A percentile compares a stretch with the other conserved stretches of the same genome.
phyloP scores from a whole-genome alignment of 2,888 invertebrate genomes.

The Chironomus riparius region DNA sequence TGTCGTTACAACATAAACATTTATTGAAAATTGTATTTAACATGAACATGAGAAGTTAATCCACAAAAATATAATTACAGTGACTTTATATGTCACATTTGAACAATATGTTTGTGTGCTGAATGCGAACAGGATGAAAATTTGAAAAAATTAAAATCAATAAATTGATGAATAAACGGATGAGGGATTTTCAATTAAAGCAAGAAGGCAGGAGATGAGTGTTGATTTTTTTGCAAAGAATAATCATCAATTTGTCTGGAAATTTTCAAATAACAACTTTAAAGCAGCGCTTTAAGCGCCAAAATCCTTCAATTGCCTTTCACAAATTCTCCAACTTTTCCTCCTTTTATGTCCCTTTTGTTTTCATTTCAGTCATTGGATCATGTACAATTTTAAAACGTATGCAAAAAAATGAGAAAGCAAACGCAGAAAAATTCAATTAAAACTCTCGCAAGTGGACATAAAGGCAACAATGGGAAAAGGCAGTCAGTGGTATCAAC shows the following conservation, averaged over 20 bases:
- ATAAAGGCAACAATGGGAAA: not conserved
- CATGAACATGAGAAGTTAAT: conserved; percentile 10
- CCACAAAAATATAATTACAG: conserved; percentile 19
- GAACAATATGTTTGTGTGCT: no score
- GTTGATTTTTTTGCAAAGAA: no score
- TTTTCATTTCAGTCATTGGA: not conserved
- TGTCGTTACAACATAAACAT: not conserved
- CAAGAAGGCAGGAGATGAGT: not conserved
- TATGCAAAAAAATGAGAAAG: not conserved
- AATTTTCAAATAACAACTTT: no score
- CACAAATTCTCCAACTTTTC: no score
- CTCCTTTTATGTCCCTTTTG: no score
- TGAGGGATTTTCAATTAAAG: conserved; percentile 25
- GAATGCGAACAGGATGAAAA: no score
- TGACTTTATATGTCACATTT: not conserved
- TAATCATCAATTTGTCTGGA: no score
- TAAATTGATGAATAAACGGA: conserved; percentile 28
- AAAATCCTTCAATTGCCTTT: no score
- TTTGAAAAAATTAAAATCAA: conserved; percentile 16
- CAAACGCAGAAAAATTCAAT: not conserved
- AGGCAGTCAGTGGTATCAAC: no score
- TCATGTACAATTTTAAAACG: not conserved
- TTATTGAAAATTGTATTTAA: not conserved
- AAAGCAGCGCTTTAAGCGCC: no score
- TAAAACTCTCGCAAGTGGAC: not conserved